Evolutionary conservation across 2,888 invertebrate genomes (phyloP).

Genomic region (Cryptocephalus moraei): DNA sequence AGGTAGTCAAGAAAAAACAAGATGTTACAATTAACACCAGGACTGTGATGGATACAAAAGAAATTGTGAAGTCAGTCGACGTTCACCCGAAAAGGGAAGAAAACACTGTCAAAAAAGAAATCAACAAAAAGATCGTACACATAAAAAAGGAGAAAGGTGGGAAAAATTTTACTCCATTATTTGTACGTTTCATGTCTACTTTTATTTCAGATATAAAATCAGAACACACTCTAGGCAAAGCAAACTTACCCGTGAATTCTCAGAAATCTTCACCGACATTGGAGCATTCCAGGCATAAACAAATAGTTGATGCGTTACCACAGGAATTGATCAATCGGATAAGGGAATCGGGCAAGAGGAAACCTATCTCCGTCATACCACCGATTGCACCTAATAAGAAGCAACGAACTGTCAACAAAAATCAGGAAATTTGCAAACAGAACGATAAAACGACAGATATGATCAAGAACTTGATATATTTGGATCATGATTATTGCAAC

Average conservation of each 20-base stretch:
- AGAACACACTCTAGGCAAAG: background rate
- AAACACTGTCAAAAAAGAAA: background rate
- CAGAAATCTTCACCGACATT: constrained; percentile 7
- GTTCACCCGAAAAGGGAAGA: background rate
- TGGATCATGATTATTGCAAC: constrained; percentile 52
- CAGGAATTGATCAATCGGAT: constrained; percentile 45
- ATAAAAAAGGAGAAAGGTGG: background rate
- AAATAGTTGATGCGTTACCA: constrained; percentile 37
- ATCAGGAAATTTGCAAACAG: too few relatives aligned
- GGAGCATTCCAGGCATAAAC: constrained; percentile 17
- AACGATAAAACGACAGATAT: background rate
- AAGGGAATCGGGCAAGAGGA: constrained; percentile 41
- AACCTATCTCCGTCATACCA: constrained; percentile 42
- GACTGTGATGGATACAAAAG: background rate
- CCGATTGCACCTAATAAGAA: constrained; percentile 19
- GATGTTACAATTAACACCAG: background rate
- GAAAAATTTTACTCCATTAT: background rate
- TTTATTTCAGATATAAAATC: background rate
- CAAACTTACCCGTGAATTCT: background rate
- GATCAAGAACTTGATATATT: constrained; percentile 26
- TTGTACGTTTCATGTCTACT: too few relatives aligned
- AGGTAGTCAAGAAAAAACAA: constrained; percentile 3
- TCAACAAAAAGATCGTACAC: background rate
- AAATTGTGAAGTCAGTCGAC: background rate
- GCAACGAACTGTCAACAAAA: background rate